Evolutionary conservation across 2,888 invertebrate genomes (phyloP).

Genomic region (Cosmia trapezina): DNA sequence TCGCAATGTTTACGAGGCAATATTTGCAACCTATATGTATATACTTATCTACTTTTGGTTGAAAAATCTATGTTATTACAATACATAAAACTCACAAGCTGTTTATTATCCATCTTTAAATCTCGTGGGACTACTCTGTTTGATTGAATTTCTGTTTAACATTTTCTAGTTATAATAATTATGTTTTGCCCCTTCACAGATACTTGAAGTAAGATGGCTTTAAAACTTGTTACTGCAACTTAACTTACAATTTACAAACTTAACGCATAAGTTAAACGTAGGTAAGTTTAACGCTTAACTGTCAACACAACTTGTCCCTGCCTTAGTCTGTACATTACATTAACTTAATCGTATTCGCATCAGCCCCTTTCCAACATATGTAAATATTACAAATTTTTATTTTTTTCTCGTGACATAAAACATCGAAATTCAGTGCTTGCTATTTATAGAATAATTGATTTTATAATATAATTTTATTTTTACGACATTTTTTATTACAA

Average conservation of each 20-base stretch:
- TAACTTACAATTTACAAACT: slow-evolving; percentile 27
- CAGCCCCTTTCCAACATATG: slow-evolving; percentile 79
- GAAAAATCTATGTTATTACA: not conserved
- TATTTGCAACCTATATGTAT: too few relatives aligned
- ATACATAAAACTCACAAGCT: not conserved
- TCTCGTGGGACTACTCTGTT: not conserved
- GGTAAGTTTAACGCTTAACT: slow-evolving; percentile 51
- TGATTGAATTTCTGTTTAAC: not conserved
- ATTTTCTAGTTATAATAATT: not conserved
- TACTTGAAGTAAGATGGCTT: slow-evolving; percentile 5
- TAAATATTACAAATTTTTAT: slow-evolving; percentile 85
- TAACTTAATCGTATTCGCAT: slow-evolving; percentile 67
- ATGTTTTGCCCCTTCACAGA: not conserved
- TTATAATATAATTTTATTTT: slow-evolving; percentile 66
- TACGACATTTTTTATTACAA: slow-evolving; percentile 57
- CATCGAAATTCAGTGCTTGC: slow-evolving; percentile 89
- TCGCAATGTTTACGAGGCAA: not conserved
- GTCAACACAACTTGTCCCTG: slow-evolving; percentile 54
- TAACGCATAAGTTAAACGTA: slow-evolving; percentile 14
- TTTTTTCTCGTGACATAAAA: slow-evolving; percentile 84
- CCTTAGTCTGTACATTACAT: slow-evolving; percentile 62
- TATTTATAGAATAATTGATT: slow-evolving; percentile 82
- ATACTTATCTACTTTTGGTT: not conserved
- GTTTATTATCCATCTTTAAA: not conserved
- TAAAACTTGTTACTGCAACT: slow-evolving; percentile 21